Conservation (phyloP, 1,140 invertebrate species). For the Camponotus vicinus region DNA sequence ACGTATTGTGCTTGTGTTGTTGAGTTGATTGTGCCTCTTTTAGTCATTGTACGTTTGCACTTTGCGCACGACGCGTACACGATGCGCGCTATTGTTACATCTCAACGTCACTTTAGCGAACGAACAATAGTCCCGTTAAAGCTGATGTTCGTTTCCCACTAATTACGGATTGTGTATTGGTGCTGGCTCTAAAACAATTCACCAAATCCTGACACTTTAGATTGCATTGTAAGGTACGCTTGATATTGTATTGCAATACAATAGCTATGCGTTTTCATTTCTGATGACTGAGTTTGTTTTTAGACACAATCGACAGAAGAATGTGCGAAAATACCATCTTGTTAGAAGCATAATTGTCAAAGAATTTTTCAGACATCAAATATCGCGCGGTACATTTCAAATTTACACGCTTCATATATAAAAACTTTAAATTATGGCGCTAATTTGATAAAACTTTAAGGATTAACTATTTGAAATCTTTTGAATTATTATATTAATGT, state of each 20-base stretch:
- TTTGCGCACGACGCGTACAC: constrained; percentile 22
- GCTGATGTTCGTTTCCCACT: constrained; percentile 61
- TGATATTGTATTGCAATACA: constrained; percentile 37
- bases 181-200: constrained; percentile 38
- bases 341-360: constrained; percentile 1
- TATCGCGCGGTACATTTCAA: neutral
- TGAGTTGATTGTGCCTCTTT: constrained; percentile 44
- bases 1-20: constrained; percentile 17
- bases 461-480: constrained; percentile 23
- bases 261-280: constrained; percentile 3
- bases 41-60: constrained; percentile 37
- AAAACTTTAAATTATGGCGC: neutral
- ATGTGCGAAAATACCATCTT: constrained; percentile 12
- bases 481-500: too few species aligned
- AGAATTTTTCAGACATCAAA: neutral
- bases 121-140: constrained; percentile 54
- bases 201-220: constrained; percentile 48
- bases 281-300: neutral
- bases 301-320: neutral
- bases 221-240: neutral
- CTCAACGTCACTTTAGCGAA: constrained; percentile 25
- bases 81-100: constrained; percentile 50
- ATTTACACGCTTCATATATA: neutral
- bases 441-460: neutral
- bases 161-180: constrained; percentile 58